Percentiles rank a stretch among this genome's conserved stretches.
These are phyloP conservation scores for Chrysomela aeneicollis DNA, from an alignment of 2,888 invertebrate species.

Conservation along the genomic window DNA sequence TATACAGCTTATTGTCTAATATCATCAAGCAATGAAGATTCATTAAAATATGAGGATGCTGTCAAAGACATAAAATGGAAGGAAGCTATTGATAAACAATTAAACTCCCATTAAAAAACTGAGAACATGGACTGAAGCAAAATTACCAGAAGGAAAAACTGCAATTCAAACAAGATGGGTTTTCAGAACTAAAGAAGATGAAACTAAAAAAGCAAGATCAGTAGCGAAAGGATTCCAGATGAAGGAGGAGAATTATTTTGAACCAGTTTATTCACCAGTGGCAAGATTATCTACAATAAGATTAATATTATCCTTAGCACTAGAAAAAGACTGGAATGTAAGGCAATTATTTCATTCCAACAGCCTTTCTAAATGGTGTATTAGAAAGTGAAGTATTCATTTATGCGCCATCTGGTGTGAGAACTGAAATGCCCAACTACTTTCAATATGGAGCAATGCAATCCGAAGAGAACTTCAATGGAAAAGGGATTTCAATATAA, in stretches of 20 bases:
- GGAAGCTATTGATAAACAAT: slow-evolving; percentile 24
- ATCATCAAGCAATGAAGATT: slow-evolving; percentile 22
- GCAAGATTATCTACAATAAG: slow-evolving; percentile 36
- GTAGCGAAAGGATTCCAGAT: slow-evolving; percentile 34
- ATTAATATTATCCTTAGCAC: slow-evolving; percentile 34
- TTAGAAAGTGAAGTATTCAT: slow-evolving; percentile 35
- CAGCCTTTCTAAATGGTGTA: slow-evolving; percentile 37
- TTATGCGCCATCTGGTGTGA: slow-evolving; percentile 26
- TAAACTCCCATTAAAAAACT: slow-evolving; percentile 26
- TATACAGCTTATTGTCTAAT: slow-evolving; percentile 31
- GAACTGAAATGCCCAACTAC: slow-evolving; percentile 22
- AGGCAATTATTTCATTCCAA: slow-evolving; percentile 30
- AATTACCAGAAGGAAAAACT: slow-evolving; percentile 17
- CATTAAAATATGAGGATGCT: slow-evolving; percentile 23
- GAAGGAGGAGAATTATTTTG: slow-evolving; percentile 27
- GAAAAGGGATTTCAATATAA: slow-evolving; percentile 18
- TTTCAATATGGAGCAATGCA: slow-evolving; percentile 33
- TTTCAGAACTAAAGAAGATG: slow-evolving; percentile 26
- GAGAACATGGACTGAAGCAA: slow-evolving; percentile 17
- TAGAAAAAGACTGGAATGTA: slow-evolving; percentile 31
- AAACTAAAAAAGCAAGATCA: slow-evolving; percentile 34
- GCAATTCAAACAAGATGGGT: slow-evolving; percentile 29
- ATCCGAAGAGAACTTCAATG: slow-evolving; percentile 27
- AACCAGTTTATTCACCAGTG: slow-evolving; percentile 34
- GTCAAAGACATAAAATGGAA: slow-evolving; percentile 23